Conservation (phyloP, 2,113 vertebrate species). For the Indicator indicator region DNA sequence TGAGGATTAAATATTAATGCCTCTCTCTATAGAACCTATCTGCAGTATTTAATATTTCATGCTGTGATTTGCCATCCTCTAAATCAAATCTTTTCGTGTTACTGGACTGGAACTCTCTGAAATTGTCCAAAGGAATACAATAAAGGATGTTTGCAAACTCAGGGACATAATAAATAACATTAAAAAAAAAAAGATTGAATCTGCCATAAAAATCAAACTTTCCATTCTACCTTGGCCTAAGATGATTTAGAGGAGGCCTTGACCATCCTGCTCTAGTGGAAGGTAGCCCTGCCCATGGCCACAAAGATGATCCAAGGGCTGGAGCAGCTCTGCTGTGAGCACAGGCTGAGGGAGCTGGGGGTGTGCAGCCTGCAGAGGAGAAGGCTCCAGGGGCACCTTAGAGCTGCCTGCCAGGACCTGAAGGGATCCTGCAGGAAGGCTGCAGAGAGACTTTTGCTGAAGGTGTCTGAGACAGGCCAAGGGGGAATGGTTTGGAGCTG, state of each 20-base stretch:
- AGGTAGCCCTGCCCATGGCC: too few relatives aligned
- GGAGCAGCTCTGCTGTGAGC: too few relatives aligned
- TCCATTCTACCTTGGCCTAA: neutral
- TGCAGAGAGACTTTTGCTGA: too few relatives aligned
- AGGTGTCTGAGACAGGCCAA: too few relatives aligned
- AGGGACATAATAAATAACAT: neutral
- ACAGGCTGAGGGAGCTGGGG: too few relatives aligned
- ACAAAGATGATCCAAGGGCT: too few relatives aligned
- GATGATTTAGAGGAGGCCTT: neutral
- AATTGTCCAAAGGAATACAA: slow-evolving; percentile 15
- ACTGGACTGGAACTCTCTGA: neutral
- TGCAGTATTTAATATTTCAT: slow-evolving; percentile 54
- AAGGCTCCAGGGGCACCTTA: too few relatives aligned
- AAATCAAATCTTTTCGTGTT: slow-evolving; percentile 26
- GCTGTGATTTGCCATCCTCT: slow-evolving; percentile 6
- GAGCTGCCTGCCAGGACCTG: too few relatives aligned
- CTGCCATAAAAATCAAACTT: slow-evolving; percentile 5
- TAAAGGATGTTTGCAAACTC: neutral
- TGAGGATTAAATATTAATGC: slow-evolving; percentile 53
- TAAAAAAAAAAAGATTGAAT: neutral
- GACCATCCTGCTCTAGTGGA: too few relatives aligned
- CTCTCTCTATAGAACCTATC: neutral
- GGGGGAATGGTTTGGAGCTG: too few relatives aligned
- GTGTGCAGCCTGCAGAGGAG: too few relatives aligned
- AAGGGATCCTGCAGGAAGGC: too few relatives aligned